Conservation (phyloP, 2,888 invertebrate species). For the Chrysotoxum bicinctum region DNA sequence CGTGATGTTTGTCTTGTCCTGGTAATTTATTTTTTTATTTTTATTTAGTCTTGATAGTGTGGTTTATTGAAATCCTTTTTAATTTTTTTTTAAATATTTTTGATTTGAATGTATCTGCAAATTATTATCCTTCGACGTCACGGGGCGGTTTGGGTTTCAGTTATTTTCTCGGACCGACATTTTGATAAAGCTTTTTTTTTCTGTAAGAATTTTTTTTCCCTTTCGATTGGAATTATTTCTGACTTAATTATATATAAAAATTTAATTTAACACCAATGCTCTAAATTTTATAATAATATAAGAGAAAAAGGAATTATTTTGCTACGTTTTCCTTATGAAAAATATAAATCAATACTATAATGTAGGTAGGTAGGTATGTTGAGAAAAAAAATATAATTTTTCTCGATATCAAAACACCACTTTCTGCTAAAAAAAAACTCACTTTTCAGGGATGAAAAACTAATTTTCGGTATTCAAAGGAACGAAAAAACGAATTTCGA, state of each 20-base stretch:
- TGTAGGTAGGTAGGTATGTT: neutral
- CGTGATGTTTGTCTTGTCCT: conserved; percentile 36
- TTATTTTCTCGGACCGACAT: conserved; percentile 70
- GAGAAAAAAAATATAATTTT: conserved; percentile 1
- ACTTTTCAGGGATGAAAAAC: conserved; percentile 52
- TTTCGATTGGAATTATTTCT: conserved; percentile 4
- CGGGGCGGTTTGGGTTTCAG: conserved; percentile 51
- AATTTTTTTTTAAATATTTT: conserved; percentile 12
- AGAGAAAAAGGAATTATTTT: neutral
- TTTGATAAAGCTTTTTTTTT: conserved; percentile 57
- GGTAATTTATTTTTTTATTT: conserved; percentile 16
- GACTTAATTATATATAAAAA: conserved; percentile 9
- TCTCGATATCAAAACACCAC: conserved; percentile 51
- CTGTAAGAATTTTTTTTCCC: conserved; percentile 22
- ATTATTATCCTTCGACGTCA: conserved; percentile 59
- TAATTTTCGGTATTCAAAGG: conserved; percentile 32
- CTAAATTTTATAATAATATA: conserved; percentile 19
- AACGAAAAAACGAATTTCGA: conserved; percentile 15
- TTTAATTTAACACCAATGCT: conserved; percentile 27
- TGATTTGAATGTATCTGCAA: conserved; percentile 54
- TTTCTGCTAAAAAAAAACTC: conserved; percentile 40
- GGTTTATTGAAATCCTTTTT: conserved; percentile 34
- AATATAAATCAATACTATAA: conserved; percentile 53
- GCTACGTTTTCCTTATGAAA: neutral
- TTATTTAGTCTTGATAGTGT: conserved; percentile 13